Base-by-base conservation (phyloP, 2,888 invertebrate genomes). In the Neoitamus cyanurus region DNA sequence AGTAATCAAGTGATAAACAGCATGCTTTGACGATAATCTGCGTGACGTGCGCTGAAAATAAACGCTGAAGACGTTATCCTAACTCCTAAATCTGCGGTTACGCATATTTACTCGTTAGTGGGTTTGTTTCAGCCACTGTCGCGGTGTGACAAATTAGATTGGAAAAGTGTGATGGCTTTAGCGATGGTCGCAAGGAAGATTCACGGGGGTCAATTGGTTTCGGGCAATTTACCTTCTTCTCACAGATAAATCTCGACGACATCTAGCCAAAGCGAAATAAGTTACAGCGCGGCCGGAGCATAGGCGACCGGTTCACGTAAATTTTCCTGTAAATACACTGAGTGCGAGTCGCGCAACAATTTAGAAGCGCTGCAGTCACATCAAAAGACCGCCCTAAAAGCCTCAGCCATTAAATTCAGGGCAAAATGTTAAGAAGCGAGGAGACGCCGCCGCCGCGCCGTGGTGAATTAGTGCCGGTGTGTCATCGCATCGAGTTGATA, bases 381-480 rank as follows among this genome's bases (percentile, higher is more conserved):
- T 78, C 78, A 78, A 78, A 78, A 37, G 48, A 48, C 15, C 48
- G 31, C 78, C 78, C 42, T 78, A 78, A 78, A 78, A 48, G 48
- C 78, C 13, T 78, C 78, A 20, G 31, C 58, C 78, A 78, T 78
- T 78, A 78, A 48, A 78, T 78, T 78, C 48, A 6, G 78, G 48
- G 78, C 48, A 46, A 78, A 78, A 78, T 48, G 48, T 78, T 78
- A 46, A 78, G 58, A 78, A 31, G 3, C 4, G 20, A 75, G 42
- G 31, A 15, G 36, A 34, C 20, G 73, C 37, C 34, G 37, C 42
- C n/a, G 70, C 70, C 5, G 20, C 42, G 48, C 48, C 31, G 30
- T 48, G 31, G 30, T 78, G 78, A 78, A 78, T 78, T 78, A 78
- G 78, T 78, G 78, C n/a, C 78, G 78, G 78, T 78, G 78, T 48